Conservation (phyloP, 1,140 invertebrate species). For the Lasioglossum baleicum region DNA sequence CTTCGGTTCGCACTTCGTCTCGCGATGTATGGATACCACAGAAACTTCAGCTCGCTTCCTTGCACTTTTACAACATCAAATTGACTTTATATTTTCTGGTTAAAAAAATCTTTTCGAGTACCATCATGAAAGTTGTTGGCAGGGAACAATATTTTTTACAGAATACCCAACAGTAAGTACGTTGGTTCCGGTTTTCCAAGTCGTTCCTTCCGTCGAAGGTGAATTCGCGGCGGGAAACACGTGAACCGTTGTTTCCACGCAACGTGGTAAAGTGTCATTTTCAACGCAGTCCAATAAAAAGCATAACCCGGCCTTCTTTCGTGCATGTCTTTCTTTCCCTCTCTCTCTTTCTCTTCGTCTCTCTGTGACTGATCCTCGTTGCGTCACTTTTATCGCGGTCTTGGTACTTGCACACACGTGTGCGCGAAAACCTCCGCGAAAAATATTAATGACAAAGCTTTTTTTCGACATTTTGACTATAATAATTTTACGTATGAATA, state of each 20-base stretch:
- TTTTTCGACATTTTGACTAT: too few species aligned
- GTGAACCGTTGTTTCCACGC: background rate
- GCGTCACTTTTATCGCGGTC: constrained; percentile 49
- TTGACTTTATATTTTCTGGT: background rate
- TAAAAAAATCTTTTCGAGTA: background rate
- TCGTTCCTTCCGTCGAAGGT: background rate
- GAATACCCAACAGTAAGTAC: background rate
- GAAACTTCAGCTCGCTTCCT: background rate
- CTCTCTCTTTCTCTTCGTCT: background rate
- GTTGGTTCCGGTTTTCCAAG: background rate
- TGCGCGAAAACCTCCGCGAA: constrained; percentile 47
- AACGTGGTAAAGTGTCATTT: constrained; percentile 7
- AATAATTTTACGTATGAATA: too few species aligned
- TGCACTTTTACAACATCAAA: background rate
- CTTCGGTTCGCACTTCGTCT: background rate
- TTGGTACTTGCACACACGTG: constrained; percentile 25
- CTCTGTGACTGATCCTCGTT: constrained; percentile 11
- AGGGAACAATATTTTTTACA: background rate
- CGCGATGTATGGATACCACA: background rate
- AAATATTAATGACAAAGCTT: too few species aligned
- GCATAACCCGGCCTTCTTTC: background rate
- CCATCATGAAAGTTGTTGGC: background rate
- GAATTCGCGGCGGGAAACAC: constrained; percentile 17
- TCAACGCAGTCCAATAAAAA: constrained; percentile 25
- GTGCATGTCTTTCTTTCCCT: constrained; percentile 23